Evolutionary conservation across 2,888 invertebrate species (phyloP).

Genomic region (Drosophila maculinotata): DNA sequence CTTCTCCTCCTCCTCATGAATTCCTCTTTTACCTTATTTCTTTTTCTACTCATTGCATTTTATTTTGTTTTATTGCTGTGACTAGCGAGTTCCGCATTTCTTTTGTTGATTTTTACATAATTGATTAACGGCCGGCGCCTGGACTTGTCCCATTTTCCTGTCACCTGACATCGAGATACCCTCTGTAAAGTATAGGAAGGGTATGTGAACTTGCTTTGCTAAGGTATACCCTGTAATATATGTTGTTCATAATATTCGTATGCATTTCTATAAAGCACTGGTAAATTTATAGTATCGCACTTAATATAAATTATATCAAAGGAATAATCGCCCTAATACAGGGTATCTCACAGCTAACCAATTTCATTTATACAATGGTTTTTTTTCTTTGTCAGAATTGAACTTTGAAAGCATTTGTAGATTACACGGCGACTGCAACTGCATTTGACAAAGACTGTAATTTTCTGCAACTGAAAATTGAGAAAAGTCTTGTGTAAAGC

Average conservation of each 20-base stretch:
- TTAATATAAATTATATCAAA: background rate
- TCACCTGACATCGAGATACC: conserved; percentile 7
- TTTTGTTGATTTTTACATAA: conserved; percentile 62
- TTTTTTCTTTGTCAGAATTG: conserved; percentile 40
- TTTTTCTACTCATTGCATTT: conserved; percentile 41
- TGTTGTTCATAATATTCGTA: too few relatives aligned
- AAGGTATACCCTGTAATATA: conserved; percentile 1
- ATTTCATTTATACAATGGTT: conserved; percentile 10
- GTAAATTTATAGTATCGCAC: background rate
- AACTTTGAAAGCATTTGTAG: conserved; percentile 58
- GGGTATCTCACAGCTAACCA: conserved; percentile 14
- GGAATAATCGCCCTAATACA: background rate
- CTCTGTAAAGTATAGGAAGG: background rate
- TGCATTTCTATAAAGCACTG: too few relatives aligned
- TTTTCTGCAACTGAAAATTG: conserved; percentile 55
- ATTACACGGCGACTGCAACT: conserved; percentile 54
- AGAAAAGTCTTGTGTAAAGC: conserved; percentile 34
- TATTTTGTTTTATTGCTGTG: conserved; percentile 64
- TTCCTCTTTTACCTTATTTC: conserved; percentile 12
- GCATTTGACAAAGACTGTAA: conserved; percentile 69
- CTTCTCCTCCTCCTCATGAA: background rate
- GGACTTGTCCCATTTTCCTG: conserved; percentile 11
- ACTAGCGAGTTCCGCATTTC: conserved; percentile 57
- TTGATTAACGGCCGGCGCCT: conserved; percentile 59
- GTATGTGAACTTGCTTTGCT: too few relatives aligned